Conservation (phyloP, 2,888 invertebrate species). For the Slavum lentiscoides region DNA sequence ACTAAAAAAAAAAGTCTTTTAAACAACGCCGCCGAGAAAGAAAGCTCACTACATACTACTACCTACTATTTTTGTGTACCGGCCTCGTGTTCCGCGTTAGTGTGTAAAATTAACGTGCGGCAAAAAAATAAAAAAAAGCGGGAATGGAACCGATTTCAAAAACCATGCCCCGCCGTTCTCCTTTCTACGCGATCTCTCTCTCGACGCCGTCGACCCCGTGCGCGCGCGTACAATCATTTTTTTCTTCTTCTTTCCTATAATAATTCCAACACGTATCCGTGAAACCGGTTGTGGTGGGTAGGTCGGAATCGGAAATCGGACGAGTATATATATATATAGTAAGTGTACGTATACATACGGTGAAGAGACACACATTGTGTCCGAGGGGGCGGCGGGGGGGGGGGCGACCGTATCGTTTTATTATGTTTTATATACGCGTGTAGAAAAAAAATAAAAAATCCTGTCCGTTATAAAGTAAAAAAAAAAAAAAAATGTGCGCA, state of each 20-base stretch:
- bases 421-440: too few relatives aligned
- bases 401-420: too few relatives aligned
- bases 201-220: not conserved
- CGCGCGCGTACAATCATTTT: not conserved
- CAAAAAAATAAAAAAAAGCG: not conserved
- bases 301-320: too few relatives aligned
- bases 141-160: constrained; percentile 25
- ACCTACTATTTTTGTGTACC: not conserved
- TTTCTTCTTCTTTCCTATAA: not conserved
- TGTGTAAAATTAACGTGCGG: constrained; percentile 26
- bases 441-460: too few relatives aligned
- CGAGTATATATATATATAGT: too few relatives aligned
- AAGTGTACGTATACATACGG: too few relatives aligned
- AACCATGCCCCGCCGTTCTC: constrained; percentile 14
- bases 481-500: too few relatives aligned
- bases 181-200: constrained; percentile 24
- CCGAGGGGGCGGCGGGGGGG: too few relatives aligned
- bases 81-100: not conserved
- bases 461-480: too few relatives aligned
- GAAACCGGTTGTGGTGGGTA: constrained; percentile 24
- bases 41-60: constrained; percentile 15
- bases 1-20: too few relatives aligned
- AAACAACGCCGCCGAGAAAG: constrained; percentile 20
- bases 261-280: not conserved
- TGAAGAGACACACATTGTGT: too few relatives aligned